Evolutionary conservation across 2,888 invertebrate genomes (phyloP).

Genomic region (Metellina segmentata): DNA sequence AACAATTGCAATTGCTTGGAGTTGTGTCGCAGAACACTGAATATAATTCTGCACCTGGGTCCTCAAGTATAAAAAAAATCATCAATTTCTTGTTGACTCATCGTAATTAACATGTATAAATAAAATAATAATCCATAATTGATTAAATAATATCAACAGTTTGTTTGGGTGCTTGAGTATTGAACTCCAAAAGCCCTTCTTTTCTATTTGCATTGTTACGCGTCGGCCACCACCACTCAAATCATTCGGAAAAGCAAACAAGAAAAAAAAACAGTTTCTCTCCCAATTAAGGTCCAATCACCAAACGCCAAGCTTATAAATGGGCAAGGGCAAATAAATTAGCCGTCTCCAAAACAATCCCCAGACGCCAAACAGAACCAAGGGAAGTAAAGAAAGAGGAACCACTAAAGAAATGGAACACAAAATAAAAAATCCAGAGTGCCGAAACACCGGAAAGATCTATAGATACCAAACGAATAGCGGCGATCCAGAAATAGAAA

Average conservation of each 20-base stretch:
- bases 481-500: constrained; percentile 66
- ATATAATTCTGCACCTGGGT: too few relatives aligned
- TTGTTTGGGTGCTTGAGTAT: too few relatives aligned
- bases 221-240: not conserved
- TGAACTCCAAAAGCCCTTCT: too few relatives aligned
- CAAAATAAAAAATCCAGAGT: constrained; percentile 13
- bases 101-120: too few relatives aligned
- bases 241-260: not conserved
- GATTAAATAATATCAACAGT: too few relatives aligned
- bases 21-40: too few relatives aligned
- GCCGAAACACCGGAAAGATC: constrained; percentile 30
- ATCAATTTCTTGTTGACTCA: too few relatives aligned
- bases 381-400: not conserved
- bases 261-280: not conserved
- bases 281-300: not conserved
- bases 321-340: constrained; percentile 25
- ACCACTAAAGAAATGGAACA: not conserved
- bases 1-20: too few relatives aligned
- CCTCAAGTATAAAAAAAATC: too few relatives aligned
- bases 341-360: constrained; percentile 13
- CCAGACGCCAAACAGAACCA: constrained; percentile 12
- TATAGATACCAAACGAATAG: constrained; percentile 43
- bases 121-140: too few relatives aligned
- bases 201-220: not conserved
- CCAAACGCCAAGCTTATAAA: not conserved